Base-by-base conservation (phyloP, 2,888 invertebrate species). In the Tupiocoris notatus region DNA sequence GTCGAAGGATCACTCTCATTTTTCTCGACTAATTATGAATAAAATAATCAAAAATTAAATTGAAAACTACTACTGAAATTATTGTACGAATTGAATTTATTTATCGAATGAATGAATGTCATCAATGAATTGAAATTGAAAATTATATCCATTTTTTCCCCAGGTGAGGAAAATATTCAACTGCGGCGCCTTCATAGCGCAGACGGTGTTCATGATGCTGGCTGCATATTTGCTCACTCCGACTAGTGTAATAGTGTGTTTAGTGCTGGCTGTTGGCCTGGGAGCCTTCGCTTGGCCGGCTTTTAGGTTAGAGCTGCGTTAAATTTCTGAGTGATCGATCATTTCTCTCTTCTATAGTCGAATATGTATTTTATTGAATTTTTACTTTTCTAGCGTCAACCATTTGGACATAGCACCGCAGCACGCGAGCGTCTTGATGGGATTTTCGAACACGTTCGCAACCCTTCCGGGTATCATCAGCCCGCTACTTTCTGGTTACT, bases 281-380 rank as follows among this genome's bases (percentile, higher is more conserved):
- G 96, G 96, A 0, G 94, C 95, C 0, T 94, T 96, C 83, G 94
- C 95, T 0, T 96, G 95, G 95, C 91, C 94, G 3, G 96, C 95
- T 59, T 95, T 94, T 83, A 91, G 92, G 92, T 93, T 3, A n/a
- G 16, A 56, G 56, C 16, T 16, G 9, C 16, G 9, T 16, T 56
- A 16, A 56, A 56, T 12, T 9, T 56, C 56, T 56, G 16, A 12
- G 16, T 12, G 16, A n/a, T n/a, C n/a, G n/a, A n/a, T n/a, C n/a
- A n/a, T n/a, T n/a, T n/a, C n/a, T n/a, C n/a, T n/a, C n/a, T n/a
- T n/a, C n/a, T n/a, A n/a, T n/a, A 62, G 16, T 16, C 9, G 7
- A 39, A 68, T 7, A 6, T 68, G 12, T 67, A 68, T 75, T 56
- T 22, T 20, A 39, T 16, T 56, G 20, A 18, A 57, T 58, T n/a